Percentiles rank a stretch among this genome's conserved stretches.
Conservation (phyloP, 2,888 invertebrate species). For the Hydraecia micacea region DNA sequence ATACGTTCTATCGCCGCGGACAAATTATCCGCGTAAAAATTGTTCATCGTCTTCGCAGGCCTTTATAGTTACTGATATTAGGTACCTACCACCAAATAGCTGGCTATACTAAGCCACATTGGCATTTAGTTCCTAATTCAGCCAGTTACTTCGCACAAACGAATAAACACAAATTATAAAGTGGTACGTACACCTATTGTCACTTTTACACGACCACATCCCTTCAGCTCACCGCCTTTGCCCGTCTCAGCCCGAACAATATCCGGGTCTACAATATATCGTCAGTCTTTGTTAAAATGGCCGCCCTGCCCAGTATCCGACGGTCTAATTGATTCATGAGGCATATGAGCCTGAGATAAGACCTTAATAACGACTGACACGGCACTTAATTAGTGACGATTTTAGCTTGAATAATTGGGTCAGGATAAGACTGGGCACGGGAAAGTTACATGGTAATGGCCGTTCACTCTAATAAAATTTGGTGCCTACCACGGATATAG, state of each 20-base stretch:
- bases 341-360: conserved; percentile 77
- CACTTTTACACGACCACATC: conserved; percentile 47
- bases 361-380: conserved; percentile 75
- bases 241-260: conserved; percentile 61
- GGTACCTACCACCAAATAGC: not conserved
- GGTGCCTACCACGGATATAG: conserved; percentile 10
- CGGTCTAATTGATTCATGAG: conserved; percentile 81
- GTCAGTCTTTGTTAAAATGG: conserved; percentile 72
- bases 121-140: not conserved
- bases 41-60: too few relatives aligned
- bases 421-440: conserved; percentile 64
- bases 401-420: conserved; percentile 64
- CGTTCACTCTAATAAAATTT: conserved; percentile 59
- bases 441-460: conserved; percentile 53
- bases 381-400: conserved; percentile 76
- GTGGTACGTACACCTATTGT: conserved; percentile 18
- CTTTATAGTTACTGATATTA: not conserved
- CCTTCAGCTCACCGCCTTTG: conserved; percentile 64
- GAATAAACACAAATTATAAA: conserved; percentile 14
- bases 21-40: too few relatives aligned
- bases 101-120: not conserved
- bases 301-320: conserved; percentile 59
- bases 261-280: conserved; percentile 66
- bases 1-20: too few relatives aligned
- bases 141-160: not conserved